Evolutionary conservation across 1,140 invertebrate genomes (phyloP).

Genomic region (Drosophila sucinea): DNA sequence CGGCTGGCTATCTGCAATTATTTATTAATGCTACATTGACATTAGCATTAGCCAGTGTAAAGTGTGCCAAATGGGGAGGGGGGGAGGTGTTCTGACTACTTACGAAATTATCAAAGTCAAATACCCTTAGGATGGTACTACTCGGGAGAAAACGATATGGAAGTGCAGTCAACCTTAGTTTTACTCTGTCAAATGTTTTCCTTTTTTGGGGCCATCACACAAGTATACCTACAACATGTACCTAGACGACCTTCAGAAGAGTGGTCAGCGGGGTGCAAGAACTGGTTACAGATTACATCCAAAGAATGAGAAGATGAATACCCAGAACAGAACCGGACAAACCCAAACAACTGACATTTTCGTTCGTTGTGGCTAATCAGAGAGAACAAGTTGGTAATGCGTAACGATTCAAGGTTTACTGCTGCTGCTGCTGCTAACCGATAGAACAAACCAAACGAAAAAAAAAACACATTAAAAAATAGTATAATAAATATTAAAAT

Average conservation of each 20-base stretch:
- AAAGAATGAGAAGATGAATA: constrained; percentile 7
- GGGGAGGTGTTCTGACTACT: constrained; percentile 29
- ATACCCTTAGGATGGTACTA: background rate
- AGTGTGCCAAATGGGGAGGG: constrained; percentile 47
- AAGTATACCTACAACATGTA: background rate
- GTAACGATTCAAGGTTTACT: constrained; percentile 70
- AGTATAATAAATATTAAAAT: constrained; percentile 72
- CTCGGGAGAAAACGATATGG: too few relatives aligned
- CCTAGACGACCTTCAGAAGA: constrained; percentile 9
- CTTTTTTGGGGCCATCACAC: background rate
- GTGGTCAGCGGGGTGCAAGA: constrained; percentile 15
- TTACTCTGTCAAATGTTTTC: background rate
- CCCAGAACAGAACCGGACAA: constrained; percentile 23
- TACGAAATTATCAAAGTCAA: constrained; percentile 43
- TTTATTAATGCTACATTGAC: constrained; percentile 82
- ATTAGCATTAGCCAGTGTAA: constrained; percentile 69
- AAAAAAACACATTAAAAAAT: constrained; percentile 61
- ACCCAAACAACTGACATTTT: constrained; percentile 70
- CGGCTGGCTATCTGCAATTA: constrained; percentile 64
- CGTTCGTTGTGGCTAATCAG: constrained; percentile 43
- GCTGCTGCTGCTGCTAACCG: background rate
- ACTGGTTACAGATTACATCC: constrained; percentile 9
- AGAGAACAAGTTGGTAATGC: constrained; percentile 47
- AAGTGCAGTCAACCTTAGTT: too few relatives aligned
- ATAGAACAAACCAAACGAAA: constrained; percentile 35